Evolutionary conservation across 2,113 vertebrate species (phyloP).

Genomic region (Microcebus murinus): DNA sequence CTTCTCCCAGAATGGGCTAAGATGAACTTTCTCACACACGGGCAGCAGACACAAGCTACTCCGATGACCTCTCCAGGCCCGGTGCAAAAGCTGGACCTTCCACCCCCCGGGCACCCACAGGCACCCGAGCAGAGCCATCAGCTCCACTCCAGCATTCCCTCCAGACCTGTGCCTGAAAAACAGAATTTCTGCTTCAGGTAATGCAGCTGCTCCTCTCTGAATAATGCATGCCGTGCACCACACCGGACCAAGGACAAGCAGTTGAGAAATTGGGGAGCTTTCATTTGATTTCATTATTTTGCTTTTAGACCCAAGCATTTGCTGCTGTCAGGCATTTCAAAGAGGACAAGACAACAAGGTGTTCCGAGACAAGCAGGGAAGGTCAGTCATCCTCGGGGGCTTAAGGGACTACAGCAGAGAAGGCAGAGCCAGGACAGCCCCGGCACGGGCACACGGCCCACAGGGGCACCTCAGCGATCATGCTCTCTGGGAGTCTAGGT

Average conservation of each 20-base stretch:
- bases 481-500: not conserved
- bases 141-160: conserved; percentile 57
- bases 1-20: not conserved
- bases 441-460: not conserved
- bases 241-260: conserved; percentile 73
- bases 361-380: conserved; percentile 39
- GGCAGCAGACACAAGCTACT: not conserved
- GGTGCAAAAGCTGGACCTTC: not conserved
- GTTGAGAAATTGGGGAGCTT: conserved; percentile 75
- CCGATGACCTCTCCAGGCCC: not conserved
- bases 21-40: not conserved
- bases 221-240: conserved; percentile 78
- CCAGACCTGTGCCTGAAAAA: conserved; percentile 70
- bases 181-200: conserved; percentile 82
- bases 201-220: conserved; percentile 80
- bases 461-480: rapidly evolving
- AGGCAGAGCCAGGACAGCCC: not conserved
- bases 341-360: conserved; percentile 63
- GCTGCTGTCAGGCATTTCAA: conserved; percentile 73
- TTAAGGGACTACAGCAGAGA: not conserved
- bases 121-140: not conserved
- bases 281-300: conserved; percentile 79
- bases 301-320: conserved; percentile 72
- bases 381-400: not conserved
- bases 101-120: not conserved